A percentile compares a stretch with the other conserved stretches of the same genome.
phyloP scores from a whole-genome alignment of 1,140 invertebrate species.

The Drosophila sp. region DNA sequence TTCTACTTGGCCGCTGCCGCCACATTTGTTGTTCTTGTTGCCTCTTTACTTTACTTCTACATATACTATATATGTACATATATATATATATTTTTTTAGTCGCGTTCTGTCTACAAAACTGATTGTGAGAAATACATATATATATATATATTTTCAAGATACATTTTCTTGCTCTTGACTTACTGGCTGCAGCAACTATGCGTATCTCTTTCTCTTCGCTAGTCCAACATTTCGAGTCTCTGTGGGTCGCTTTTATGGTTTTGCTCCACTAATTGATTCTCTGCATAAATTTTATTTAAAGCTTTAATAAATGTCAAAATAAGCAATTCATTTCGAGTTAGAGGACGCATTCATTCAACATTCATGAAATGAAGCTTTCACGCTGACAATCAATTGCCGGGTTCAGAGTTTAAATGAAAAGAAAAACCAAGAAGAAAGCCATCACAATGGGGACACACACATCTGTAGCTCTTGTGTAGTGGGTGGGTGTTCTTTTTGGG shows the following conservation, averaged over 20 bases:
- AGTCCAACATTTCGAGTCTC: neutral
- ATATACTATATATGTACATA: slow-evolving; percentile 17
- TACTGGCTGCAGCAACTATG: slow-evolving; percentile 23
- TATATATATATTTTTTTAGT: slow-evolving; percentile 29
- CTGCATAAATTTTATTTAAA: slow-evolving; percentile 82
- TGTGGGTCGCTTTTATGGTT: slow-evolving; percentile 27
- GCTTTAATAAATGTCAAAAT: slow-evolving; percentile 82
- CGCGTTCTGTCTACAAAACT: slow-evolving; percentile 53
- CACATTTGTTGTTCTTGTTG: slow-evolving; percentile 48
- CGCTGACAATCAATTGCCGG: slow-evolving; percentile 73
- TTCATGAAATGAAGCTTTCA: slow-evolving; percentile 71
- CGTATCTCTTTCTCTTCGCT: neutral
- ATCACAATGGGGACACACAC: neutral
- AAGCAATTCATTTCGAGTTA: slow-evolving; percentile 82
- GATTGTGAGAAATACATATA: slow-evolving; percentile 72
- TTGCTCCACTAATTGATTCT: slow-evolving; percentile 76
- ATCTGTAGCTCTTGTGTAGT: neutral
- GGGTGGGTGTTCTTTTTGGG: neutral
- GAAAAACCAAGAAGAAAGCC: slow-evolving; percentile 38
- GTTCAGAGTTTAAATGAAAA: slow-evolving; percentile 74
- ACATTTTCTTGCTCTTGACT: slow-evolving; percentile 65
- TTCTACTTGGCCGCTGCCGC: slow-evolving; percentile 41
- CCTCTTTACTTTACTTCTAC: slow-evolving; percentile 2
- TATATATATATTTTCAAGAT: slow-evolving; percentile 39
- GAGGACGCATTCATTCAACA: slow-evolving; percentile 58